Conservation (phyloP, 2,113 vertebrate species). For the Pyxicephalus adspersus region DNA sequence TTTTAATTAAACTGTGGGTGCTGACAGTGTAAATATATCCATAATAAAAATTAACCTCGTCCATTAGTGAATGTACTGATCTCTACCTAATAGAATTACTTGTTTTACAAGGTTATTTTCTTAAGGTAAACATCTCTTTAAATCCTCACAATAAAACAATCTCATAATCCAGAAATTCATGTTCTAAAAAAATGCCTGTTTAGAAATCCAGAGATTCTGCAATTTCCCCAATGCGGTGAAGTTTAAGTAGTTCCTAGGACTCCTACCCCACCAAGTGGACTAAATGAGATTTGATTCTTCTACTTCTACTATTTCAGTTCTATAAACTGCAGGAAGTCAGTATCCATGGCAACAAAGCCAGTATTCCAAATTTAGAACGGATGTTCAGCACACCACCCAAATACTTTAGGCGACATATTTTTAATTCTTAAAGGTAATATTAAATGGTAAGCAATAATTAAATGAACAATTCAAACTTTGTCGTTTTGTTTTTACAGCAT, state of each 20-base stretch:
- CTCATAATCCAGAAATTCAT: constrained; percentile 61
- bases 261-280: constrained; percentile 94
- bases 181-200: constrained; percentile 54
- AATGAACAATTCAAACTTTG: too few relatives aligned
- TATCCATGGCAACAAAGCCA: constrained; percentile 64
- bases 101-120: constrained; percentile 62
- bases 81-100: constrained; percentile 63
- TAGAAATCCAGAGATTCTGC: constrained; percentile 54
- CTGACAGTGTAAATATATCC: constrained; percentile 64
- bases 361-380: constrained; percentile 64
- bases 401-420: constrained; percentile 26
- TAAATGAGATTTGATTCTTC: constrained; percentile 75
- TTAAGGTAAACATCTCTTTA: constrained; percentile 60
- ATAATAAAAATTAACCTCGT: constrained; percentile 57
- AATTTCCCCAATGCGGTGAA: constrained; percentile 45
- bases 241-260: constrained; percentile 70
- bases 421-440: constrained; percentile 14
- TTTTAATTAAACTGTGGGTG: constrained; percentile 65
- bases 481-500: too few relatives aligned
- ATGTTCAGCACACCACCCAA: constrained; percentile 59
- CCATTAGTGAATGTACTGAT: constrained; percentile 64
- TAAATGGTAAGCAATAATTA: not conserved
- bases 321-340: constrained; percentile 52
- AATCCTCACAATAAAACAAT: constrained; percentile 57
- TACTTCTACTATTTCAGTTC: constrained; percentile 61